These are phyloP conservation scores for Naja naja DNA, from an alignment of 2,113 vertebrate genomes.

Conservation along the genomic window DNA sequence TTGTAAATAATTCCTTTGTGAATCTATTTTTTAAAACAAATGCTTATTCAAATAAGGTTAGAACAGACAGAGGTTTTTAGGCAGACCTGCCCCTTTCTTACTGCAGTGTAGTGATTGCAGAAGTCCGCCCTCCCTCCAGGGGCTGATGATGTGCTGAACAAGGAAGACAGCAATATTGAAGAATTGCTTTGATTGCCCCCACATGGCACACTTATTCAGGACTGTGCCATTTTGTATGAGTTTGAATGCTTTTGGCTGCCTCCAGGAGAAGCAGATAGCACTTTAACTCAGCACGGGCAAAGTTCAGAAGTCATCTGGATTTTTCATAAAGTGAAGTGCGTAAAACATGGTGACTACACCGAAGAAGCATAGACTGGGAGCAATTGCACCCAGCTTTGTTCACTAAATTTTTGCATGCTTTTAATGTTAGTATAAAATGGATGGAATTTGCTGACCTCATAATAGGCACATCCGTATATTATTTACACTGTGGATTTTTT, in stretches of 20 bases:
- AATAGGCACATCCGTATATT: constrained; percentile 16
- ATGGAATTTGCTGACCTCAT: constrained; percentile 33
- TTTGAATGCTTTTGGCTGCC: neutral
- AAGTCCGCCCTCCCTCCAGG: neutral
- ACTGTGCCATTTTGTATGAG: neutral
- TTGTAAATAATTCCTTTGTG: too few relatives aligned
- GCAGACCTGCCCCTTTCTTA: neutral
- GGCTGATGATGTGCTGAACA: neutral
- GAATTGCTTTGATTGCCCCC: neutral
- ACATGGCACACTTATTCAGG: neutral
- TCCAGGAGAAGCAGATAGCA: neutral
- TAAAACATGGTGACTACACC: neutral
- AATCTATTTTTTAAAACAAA: neutral
- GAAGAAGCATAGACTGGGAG: neutral
- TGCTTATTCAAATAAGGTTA: neutral
- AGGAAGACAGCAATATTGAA: neutral
- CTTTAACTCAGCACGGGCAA: neutral
- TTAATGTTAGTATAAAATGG: neutral
- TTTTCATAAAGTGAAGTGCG: neutral
- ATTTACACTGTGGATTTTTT: constrained; percentile 31
- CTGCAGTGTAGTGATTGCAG: neutral
- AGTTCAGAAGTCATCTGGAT: neutral
- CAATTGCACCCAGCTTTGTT: constrained; percentile 33
- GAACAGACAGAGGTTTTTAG: neutral
- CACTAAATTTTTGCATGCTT: constrained; percentile 40